These are phyloP conservation scores for Drosophila willistoni DNA, from an alignment of 1,140 invertebrate species.

Conservation along the genomic window DNA sequence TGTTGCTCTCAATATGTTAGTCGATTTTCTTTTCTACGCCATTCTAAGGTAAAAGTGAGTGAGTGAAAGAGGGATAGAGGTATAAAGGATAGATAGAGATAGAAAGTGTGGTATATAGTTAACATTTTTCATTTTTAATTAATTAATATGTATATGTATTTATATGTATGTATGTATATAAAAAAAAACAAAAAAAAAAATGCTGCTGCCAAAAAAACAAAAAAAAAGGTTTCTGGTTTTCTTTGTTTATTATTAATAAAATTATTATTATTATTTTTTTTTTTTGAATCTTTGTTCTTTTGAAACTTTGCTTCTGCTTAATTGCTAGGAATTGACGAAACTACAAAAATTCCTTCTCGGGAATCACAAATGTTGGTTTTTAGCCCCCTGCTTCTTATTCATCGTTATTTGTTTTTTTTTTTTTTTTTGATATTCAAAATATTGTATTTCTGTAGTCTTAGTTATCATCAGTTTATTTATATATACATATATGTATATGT, in stretches of 20 bases:
- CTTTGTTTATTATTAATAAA: constrained; percentile 6
- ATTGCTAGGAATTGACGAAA: constrained; percentile 74
- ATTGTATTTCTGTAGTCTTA: constrained; percentile 64
- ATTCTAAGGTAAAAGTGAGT: constrained; percentile 22
- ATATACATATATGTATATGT: constrained; percentile 22
- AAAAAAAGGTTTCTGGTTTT: constrained; percentile 40
- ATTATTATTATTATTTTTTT: constrained; percentile 15
- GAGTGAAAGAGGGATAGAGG: constrained; percentile 5
- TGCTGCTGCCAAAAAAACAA: constrained; percentile 53
- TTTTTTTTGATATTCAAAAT: constrained; percentile 47
- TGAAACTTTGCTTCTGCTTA: constrained; percentile 65
- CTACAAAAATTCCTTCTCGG: constrained; percentile 57
- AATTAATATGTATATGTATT: constrained; percentile 51
- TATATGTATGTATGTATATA: no score
- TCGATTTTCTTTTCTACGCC: constrained; percentile 55
- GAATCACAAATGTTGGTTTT: constrained; percentile 47
- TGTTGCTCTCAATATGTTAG: constrained; percentile 65
- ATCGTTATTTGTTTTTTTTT: neutral
- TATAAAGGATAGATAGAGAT: constrained; percentile 1
- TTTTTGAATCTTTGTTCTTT: constrained; percentile 17
- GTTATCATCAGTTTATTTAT: constrained; percentile 55
- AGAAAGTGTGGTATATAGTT: constrained; percentile 48
- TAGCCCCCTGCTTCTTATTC: constrained; percentile 20
- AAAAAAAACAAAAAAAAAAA: constrained; percentile 43
- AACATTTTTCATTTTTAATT: constrained; percentile 53